These are phyloP conservation scores for Gopherus evgoodei DNA, from an alignment of 2,113 vertebrate genomes.

Conservation along the genomic window DNA sequence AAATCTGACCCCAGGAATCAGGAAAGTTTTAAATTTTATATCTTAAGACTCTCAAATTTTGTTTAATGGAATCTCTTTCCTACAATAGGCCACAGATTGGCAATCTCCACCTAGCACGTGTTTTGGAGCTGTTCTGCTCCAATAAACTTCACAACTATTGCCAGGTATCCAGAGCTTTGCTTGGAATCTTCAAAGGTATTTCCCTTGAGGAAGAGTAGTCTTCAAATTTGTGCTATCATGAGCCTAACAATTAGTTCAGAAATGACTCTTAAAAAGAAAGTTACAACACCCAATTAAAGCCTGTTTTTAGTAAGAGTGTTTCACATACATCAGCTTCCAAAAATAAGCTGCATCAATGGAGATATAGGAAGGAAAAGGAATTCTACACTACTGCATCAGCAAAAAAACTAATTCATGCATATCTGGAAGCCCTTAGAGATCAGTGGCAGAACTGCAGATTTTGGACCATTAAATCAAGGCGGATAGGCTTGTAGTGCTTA, in stretches of 20 bases:
- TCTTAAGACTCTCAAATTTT: background rate
- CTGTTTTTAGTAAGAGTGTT: conserved; percentile 43
- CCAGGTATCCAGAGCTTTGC: background rate
- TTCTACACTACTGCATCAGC: conserved; percentile 35
- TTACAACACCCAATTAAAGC: conserved; percentile 11
- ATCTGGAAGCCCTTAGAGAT: conserved; percentile 63
- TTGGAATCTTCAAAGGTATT: background rate
- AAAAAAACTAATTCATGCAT: background rate
- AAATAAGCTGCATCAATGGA: conserved; percentile 44
- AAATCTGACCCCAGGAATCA: background rate
- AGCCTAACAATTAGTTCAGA: background rate
- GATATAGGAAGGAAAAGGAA: conserved; percentile 38
- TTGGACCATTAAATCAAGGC: conserved; percentile 22
- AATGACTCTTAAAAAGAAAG: conserved; percentile 34
- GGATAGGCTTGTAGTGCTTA: conserved; percentile 25
- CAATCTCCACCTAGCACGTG: background rate
- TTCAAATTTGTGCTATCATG: background rate
- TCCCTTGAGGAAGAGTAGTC: background rate
- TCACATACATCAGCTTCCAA: conserved; percentile 57
- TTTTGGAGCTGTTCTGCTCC: background rate
- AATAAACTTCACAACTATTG: background rate
- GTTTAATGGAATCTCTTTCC: background rate
- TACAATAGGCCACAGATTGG: background rate
- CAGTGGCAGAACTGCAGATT: conserved; percentile 32
- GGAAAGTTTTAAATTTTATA: background rate